Evolutionary conservation across 2,113 vertebrate species (phyloP).

Genomic region (Epinephelus lanceolatus): DNA sequence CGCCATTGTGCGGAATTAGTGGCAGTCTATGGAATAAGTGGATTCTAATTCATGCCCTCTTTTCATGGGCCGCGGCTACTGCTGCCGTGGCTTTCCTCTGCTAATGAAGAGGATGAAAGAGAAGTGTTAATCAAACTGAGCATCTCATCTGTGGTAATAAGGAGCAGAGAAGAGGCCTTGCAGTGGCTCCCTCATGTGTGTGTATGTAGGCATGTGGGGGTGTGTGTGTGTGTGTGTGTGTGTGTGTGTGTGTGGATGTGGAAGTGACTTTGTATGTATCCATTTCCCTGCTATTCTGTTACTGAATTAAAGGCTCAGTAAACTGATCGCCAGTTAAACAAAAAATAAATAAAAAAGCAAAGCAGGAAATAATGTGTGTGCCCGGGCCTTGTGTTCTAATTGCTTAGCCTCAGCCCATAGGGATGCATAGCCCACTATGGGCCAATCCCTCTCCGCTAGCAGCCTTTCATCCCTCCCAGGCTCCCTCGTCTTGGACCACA

Average conservation of each 20-base stretch:
- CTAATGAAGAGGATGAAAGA: constrained; percentile 81
- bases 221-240: constrained; percentile 4
- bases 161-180: constrained; percentile 59
- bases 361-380: constrained; percentile 16
- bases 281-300: constrained; percentile 19
- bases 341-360: constrained; percentile 30
- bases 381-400: constrained; percentile 54
- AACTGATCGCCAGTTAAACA: constrained; percentile 25
- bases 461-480: constrained; percentile 59
- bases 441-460: constrained; percentile 44
- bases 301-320: neutral
- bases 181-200: constrained; percentile 51
- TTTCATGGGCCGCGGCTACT: constrained; percentile 50
- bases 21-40: constrained; percentile 70
- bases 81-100: constrained; percentile 58
- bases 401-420: constrained; percentile 37
- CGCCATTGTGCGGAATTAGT: constrained; percentile 70
- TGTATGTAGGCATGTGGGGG: neutral
- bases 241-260: constrained; percentile 13
- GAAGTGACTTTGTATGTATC: constrained; percentile 16
- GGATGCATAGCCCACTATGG: constrained; percentile 32
- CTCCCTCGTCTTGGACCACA: constrained; percentile 63
- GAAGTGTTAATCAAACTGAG: constrained; percentile 79
- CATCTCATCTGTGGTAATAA: constrained; percentile 76
- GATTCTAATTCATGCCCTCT: constrained; percentile 75